A percentile compares a stretch with the other conserved stretches of the same genome.
phyloP scores from a whole-genome alignment of 2,888 invertebrate genomes.

The Pimpla rufipes region DNA sequence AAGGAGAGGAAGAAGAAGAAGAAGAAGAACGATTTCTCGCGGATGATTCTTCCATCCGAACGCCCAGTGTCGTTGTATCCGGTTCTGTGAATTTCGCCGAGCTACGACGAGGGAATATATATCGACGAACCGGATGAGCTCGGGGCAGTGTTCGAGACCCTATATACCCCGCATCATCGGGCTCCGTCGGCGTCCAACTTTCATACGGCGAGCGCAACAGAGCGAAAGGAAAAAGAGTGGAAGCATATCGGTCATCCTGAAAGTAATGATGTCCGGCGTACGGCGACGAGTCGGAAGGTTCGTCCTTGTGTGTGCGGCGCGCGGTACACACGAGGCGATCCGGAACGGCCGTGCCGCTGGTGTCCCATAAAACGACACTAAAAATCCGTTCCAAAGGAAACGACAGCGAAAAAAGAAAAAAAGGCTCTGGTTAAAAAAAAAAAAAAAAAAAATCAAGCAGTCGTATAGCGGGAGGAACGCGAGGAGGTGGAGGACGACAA shows the following conservation, averaged over 20 bases:
- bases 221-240: not conserved
- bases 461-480: not conserved
- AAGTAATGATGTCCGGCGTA: conserved; percentile 34
- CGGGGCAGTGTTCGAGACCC: not conserved
- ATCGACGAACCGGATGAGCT: conserved; percentile 23
- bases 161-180: conserved; percentile 39
- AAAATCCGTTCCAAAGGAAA: not conserved
- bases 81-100: conserved; percentile 40
- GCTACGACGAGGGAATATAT: conserved; percentile 15
- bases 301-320: not conserved
- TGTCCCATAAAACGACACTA: conserved; percentile 25
- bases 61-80: conserved; percentile 35
- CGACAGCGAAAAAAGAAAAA: not conserved
- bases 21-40: conserved; percentile 50
- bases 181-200: conserved; percentile 35
- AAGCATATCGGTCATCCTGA: conserved; percentile 21
- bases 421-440: not conserved
- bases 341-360: not conserved
- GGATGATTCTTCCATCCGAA: conserved; percentile 48
- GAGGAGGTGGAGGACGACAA: not conserved
- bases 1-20: conserved; percentile 18
- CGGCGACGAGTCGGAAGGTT: not conserved
- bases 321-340: not conserved
- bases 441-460: conserved; percentile 16
- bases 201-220: conserved; percentile 18